These are phyloP conservation scores for Urocitellus parryii DNA, from an alignment of 2,113 vertebrate species.

Conservation along the genomic window DNA sequence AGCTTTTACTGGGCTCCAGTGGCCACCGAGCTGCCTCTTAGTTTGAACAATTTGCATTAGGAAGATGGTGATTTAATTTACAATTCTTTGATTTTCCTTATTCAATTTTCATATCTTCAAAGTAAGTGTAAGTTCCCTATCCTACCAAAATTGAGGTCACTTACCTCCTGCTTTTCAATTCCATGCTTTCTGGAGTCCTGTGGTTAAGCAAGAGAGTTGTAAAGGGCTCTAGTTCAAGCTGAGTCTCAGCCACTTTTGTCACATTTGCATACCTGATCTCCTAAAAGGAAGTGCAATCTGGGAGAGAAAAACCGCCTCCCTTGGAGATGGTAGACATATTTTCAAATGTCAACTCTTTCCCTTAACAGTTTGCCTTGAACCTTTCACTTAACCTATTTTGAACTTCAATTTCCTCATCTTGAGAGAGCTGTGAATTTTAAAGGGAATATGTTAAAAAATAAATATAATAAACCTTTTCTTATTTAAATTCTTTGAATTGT, in stretches of 20 bases:
- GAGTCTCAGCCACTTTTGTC: not conserved
- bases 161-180: not conserved
- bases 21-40: not conserved
- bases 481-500: not conserved
- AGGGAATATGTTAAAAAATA: not conserved
- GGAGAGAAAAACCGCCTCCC: not conserved
- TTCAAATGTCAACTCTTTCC: not conserved
- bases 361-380: not conserved
- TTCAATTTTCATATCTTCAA: not conserved
- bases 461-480: not conserved
- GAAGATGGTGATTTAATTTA: conserved; percentile 8
- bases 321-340: not conserved
- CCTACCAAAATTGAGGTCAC: not conserved
- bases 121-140: not conserved
- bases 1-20: not conserved
- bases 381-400: not conserved
- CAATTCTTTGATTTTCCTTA: not conserved
- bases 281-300: not conserved
- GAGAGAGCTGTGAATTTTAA: not conserved
- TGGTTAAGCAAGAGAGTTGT: not conserved
- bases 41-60: not conserved
- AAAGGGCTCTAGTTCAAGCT: not conserved
- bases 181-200: not conserved
- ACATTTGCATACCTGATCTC: not conserved
- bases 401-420: not conserved